These are phyloP conservation scores for Rhizoglyphus robini DNA, from an alignment of 1,140 invertebrate genomes.

Conservation along the genomic window DNA sequence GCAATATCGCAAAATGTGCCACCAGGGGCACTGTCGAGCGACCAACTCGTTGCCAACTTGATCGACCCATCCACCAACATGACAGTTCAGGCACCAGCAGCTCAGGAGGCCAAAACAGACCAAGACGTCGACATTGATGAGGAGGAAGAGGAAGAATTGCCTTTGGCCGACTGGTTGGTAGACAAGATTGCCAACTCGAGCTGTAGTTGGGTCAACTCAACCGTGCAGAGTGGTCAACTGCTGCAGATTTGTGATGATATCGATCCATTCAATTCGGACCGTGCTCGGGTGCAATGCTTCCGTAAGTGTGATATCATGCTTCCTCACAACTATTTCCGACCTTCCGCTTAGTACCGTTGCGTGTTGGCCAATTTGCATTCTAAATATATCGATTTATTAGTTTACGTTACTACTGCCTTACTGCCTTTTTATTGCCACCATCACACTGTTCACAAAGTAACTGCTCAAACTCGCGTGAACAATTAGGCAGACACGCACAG, in stretches of 20 bases:
- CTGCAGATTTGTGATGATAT: background rate
- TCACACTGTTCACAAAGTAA: too few species aligned
- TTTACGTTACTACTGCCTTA: too few species aligned
- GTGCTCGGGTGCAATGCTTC: background rate
- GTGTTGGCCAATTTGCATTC: too few species aligned
- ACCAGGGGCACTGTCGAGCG: background rate
- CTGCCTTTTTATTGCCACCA: too few species aligned
- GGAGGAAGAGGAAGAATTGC: background rate
- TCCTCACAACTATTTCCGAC: too few species aligned
- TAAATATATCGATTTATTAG: too few species aligned
- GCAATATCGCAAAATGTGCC: background rate
- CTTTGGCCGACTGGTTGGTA: background rate
- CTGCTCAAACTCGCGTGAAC: too few species aligned
- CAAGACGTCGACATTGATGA: background rate
- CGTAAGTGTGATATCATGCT: background rate
- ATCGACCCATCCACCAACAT: background rate
- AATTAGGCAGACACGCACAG: too few species aligned
- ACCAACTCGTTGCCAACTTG: background rate
- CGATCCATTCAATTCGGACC: background rate
- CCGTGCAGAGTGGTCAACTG: slow-evolving; percentile 1
- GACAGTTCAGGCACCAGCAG: background rate
- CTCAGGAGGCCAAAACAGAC: background rate
- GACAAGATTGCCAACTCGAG: background rate
- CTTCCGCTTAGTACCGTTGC: too few species aligned
- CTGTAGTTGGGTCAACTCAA: background rate